Percentiles rank a stretch among this genome's conserved stretches.
Evolutionary conservation across 2,888 invertebrate genomes (phyloP).

Genomic region (Tetrapedia diversipes): DNA sequence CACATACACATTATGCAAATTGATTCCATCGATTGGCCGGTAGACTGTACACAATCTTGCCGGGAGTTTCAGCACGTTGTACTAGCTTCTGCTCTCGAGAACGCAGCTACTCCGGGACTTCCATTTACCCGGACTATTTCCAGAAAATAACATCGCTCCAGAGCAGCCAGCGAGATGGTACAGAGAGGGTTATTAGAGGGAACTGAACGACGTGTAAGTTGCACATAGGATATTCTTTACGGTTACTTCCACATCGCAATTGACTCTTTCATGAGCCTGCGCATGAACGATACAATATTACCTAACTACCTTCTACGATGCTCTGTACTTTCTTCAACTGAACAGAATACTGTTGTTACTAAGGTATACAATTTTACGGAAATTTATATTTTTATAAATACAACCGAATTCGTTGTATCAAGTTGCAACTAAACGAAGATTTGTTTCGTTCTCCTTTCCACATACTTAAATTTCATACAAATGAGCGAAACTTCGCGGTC

Average conservation of each 20-base stretch:
- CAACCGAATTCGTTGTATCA: no score
- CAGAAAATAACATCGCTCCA: constrained; percentile 53
- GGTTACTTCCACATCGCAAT: constrained; percentile 25
- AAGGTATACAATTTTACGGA: no score
- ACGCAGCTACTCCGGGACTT: constrained; percentile 20
- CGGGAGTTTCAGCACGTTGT: constrained; percentile 50
- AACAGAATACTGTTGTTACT: no score
- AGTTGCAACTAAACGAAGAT: no score
- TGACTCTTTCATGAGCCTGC: background rate
- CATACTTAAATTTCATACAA: no score
- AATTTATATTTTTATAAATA: no score
- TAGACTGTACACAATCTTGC: constrained; percentile 51
- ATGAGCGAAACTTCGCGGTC: no score
- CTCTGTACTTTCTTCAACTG: background rate
- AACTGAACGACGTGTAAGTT: background rate
- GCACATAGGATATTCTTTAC: constrained; percentile 17
- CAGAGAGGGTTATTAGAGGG: constrained; percentile 20
- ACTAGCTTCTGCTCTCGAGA: constrained; percentile 32
- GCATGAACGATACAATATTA: constrained; percentile 7
- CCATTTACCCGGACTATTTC: constrained; percentile 50
- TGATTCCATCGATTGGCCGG: constrained; percentile 71
- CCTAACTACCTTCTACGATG: background rate
- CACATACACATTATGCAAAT: constrained; percentile 75
- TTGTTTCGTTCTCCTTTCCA: no score
- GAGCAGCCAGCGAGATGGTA: constrained; percentile 11